phyloP scores from a whole-genome alignment of 2,888 invertebrate genomes.

The Pantelozetes paolii region DNA sequence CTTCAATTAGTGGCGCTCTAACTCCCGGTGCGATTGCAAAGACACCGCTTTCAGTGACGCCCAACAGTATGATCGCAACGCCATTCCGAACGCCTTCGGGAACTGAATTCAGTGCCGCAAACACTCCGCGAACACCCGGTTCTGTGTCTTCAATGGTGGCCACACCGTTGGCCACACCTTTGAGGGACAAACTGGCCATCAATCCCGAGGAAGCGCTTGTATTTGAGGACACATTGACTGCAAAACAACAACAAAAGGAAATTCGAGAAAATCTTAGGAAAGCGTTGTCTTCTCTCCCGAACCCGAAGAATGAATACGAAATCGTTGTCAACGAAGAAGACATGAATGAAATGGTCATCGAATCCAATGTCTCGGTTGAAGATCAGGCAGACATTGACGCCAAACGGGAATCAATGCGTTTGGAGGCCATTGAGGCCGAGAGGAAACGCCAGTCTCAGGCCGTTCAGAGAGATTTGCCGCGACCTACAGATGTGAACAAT shows the following conservation, averaged over 20 bases:
- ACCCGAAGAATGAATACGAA: conserved; percentile 95
- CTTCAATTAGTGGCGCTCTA: conserved; percentile 65
- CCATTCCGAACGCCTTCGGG: conserved; percentile 62
- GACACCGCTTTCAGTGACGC: conserved; percentile 63
- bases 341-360: conserved; percentile 54
- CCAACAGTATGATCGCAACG: conserved; percentile 83
- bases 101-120: conserved; percentile 36
- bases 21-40: conserved; percentile 57
- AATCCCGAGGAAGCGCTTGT: conserved; percentile 77
- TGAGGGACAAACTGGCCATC: conserved; percentile 89
- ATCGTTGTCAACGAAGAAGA: conserved; percentile 83
- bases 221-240: conserved; percentile 48
- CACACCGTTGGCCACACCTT: conserved; percentile 64
- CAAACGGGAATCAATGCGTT: conserved; percentile 61
- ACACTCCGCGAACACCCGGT: conserved; percentile 42
- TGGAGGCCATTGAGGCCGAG: conserved; percentile 57
- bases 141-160: conserved; percentile 21
- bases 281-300: conserved; percentile 74
- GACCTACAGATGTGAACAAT: conserved; percentile 79
- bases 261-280: conserved; percentile 68
- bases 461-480: conserved; percentile 76
- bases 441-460: conserved; percentile 74
- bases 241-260: conserved; percentile 51
- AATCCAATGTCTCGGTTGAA: conserved; percentile 60
- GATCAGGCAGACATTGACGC: conserved; percentile 84